A percentile compares a stretch with the other conserved stretches of the same genome.
Evolutionary conservation across 2,797 vertebrate species (phyloP).

Genomic region (Iguana delicatissima): DNA sequence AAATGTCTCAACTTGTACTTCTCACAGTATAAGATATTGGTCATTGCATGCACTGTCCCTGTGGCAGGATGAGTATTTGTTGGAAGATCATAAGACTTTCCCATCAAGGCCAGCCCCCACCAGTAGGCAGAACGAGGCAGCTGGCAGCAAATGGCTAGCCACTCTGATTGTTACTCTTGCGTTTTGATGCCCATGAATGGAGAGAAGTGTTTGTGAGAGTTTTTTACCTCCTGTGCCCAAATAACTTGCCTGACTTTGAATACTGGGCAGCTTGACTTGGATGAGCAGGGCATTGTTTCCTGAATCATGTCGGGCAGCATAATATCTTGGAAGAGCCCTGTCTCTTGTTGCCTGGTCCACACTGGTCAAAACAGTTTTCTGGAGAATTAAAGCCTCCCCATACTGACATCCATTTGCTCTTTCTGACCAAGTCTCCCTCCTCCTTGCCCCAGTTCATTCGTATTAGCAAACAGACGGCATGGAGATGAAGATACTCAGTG

Average conservation of each 20-base stretch:
- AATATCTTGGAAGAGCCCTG: not conserved
- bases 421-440: not conserved
- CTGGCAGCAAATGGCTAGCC: not conserved
- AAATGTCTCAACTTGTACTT: too few relatives aligned
- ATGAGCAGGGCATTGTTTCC: not conserved
- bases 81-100: not conserved
- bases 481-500: not conserved
- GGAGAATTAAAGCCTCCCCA: not conserved
- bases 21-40: too few relatives aligned
- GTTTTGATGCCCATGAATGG: not conserved
- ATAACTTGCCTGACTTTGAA: not conserved
- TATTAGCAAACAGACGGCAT: not conserved
- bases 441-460: not conserved
- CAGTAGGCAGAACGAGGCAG: not conserved
- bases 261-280: not conserved
- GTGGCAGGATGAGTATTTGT: too few relatives aligned
- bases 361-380: not conserved
- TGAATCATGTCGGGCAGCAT: not conserved
- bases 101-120: not conserved
- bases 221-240: not conserved
- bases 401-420: not conserved
- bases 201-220: not conserved
- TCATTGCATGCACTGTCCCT: too few relatives aligned
- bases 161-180: not conserved
- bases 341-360: not conserved